These are phyloP conservation scores for Cancer borealis DNA, from an alignment of 2,888 invertebrate genomes.

Conservation along the genomic window DNA sequence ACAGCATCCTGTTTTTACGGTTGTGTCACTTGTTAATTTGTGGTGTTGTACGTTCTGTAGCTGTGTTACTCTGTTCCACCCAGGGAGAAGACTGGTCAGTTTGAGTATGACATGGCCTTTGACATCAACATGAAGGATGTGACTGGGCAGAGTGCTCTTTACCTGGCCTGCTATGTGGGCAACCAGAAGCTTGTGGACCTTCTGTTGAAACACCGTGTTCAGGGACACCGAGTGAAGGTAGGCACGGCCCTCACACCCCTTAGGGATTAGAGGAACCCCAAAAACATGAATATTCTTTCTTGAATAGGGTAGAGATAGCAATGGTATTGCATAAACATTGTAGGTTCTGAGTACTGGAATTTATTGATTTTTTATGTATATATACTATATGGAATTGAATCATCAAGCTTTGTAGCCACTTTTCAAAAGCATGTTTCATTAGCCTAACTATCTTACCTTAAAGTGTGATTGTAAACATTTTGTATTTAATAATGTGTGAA, in stretches of 20 bases:
- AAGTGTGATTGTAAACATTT: too few species aligned
- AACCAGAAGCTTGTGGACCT: conserved; percentile 89
- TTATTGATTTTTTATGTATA: too few species aligned
- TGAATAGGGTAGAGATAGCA: background rate
- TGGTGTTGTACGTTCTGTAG: conserved; percentile 22
- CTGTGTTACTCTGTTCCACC: conserved; percentile 76
- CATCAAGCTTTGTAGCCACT: too few species aligned
- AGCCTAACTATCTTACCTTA: too few species aligned
- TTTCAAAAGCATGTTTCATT: too few species aligned
- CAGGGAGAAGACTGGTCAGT: conserved; percentile 87
- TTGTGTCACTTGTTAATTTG: background rate
- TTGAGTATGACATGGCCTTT: conserved; percentile 93
- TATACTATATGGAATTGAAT: too few species aligned
- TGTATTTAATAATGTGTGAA: background rate
- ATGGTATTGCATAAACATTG: background rate
- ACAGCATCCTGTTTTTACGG: background rate
- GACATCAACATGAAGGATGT: conserved; percentile 95
- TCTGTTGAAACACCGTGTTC: conserved; percentile 87
- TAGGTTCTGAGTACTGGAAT: background rate
- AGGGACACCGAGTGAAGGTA: conserved; percentile 82
- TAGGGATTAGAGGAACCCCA: background rate
- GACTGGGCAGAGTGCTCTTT: conserved; percentile 93
- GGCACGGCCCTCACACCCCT: background rate
- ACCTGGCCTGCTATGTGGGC: conserved; percentile 92
- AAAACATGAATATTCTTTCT: background rate